Conservation (phyloP, 2,113 vertebrate genomes). For the Myrmophylax atrothorax region DNA sequence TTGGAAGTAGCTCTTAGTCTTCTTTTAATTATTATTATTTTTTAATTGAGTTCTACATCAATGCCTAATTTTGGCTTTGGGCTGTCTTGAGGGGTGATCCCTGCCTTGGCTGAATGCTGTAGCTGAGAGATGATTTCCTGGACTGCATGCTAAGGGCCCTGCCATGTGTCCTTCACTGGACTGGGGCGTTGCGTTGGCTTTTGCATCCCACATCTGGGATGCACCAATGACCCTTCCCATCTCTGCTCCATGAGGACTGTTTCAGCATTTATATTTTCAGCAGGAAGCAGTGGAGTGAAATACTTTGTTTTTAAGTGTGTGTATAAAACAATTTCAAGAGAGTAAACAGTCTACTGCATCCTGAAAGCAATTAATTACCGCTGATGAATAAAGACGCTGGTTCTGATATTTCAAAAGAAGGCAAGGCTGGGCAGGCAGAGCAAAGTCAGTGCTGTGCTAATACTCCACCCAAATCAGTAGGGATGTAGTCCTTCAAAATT, state of each 20-base stretch:
- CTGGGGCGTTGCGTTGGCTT: background rate
- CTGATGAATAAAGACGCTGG: background rate
- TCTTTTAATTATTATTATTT: background rate
- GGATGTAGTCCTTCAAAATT: background rate
- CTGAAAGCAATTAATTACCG: background rate
- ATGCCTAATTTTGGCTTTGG: background rate
- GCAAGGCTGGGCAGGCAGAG: background rate
- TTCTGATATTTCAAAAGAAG: background rate
- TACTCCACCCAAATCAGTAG: background rate
- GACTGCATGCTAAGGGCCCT: background rate
- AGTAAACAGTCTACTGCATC: background rate
- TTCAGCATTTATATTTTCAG: background rate
- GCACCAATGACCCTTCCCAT: background rate
- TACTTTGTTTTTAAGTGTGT: background rate
- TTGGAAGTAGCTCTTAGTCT: background rate
- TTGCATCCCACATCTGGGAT: background rate
- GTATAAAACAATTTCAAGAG: background rate
- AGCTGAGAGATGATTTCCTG: background rate
- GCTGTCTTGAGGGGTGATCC: background rate
- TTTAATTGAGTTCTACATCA: background rate
- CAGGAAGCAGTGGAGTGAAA: background rate
- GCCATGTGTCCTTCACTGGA: background rate
- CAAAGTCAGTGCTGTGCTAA: background rate
- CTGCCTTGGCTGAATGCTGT: accelerated
- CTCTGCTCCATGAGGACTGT: background rate